A percentile compares a stretch with the other conserved stretches of the same genome.
phyloP scores from a whole-genome alignment of 2,797 vertebrate genomes.

The Austrolebias charrua region DNA sequence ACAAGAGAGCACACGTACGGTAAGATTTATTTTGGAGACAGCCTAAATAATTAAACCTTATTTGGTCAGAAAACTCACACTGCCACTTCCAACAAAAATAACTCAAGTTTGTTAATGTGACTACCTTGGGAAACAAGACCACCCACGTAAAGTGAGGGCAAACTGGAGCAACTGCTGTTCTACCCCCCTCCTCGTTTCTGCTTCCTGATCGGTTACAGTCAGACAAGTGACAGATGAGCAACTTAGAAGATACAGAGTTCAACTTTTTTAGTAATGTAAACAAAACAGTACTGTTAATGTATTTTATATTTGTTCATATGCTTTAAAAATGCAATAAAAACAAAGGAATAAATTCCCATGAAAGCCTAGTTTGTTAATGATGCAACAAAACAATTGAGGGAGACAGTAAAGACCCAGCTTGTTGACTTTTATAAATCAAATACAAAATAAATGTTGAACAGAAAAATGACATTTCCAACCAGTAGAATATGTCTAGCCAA shows the following conservation, averaged over 20 bases:
- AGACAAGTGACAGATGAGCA: not conserved
- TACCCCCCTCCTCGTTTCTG: slow-evolving; percentile 37
- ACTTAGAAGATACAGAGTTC: not conserved
- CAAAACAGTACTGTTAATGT: not conserved
- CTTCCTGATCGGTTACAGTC: slow-evolving; percentile 43
- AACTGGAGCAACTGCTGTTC: slow-evolving; percentile 61
- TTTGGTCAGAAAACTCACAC: slow-evolving; percentile 79
- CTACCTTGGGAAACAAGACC: slow-evolving; percentile 76
- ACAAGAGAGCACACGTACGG: slow-evolving; percentile 39
- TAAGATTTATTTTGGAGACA: slow-evolving; percentile 46
- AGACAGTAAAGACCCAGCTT: not conserved
- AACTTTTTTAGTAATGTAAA: not conserved
- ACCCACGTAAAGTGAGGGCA: slow-evolving; percentile 68
- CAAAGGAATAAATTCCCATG: slow-evolving; percentile 21
- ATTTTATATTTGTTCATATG: too few relatives aligned
- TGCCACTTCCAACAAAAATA: slow-evolving; percentile 78
- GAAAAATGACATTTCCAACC: too few relatives aligned
- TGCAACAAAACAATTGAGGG: too few relatives aligned
- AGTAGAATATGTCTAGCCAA: too few relatives aligned
- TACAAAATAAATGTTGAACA: too few relatives aligned
- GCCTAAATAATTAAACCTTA: slow-evolving; percentile 71
- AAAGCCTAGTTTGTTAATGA: not conserved
- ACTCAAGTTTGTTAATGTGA: slow-evolving; percentile 77
- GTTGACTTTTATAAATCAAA: too few relatives aligned
- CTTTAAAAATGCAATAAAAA: slow-evolving; percentile 5